Evolutionary conservation across 2,113 vertebrate genomes (phyloP), one percentile per base, ranked within the genome.

Genomic region (Tinamus guttatus): DNA sequence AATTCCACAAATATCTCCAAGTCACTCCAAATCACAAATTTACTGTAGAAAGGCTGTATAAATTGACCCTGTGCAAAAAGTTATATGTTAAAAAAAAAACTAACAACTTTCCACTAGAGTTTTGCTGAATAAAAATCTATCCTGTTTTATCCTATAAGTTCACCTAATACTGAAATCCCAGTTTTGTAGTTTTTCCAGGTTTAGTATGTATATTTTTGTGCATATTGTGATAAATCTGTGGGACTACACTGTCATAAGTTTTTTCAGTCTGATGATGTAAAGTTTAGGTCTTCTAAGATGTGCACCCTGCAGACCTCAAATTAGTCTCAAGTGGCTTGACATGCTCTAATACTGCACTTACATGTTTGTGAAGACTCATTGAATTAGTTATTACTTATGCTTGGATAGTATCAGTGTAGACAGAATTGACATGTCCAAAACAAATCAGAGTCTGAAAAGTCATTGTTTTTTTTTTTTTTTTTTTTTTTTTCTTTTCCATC

Each of bases 241-340:
- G 17, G 45, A 8, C 47, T 83, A 40, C 49, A 85, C 45, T 93
- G 82, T 74, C 80, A 91, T 49, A 84, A 49, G 21, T 86, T 87
- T 79, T 92, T 86, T 49, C 24, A 18, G 52, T 82, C 25, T 56
- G n/a, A 51, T 79, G 47, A 43, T n/a, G 56, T 30, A 36, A 91
- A 94, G 59, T 81, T 89, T 67, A 81, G 51, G 19, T 75, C 34
- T 88, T 94, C 87, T 47, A 94, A 64, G 15, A 54, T 70, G 43
- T 79, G 52, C 24, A 77, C 13, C 11, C 80, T 94, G 36, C 40
- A 43, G 52, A 87, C n/a, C 70, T 96, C 90, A 96, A 92, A 96
- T 97, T 91, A 95, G 43, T 96, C 95, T 96, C 93, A 84, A 47
- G 75, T 84, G 90, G 30, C 43, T 76, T 83, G 54, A 83, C 41